Evolutionary conservation across 1,140 invertebrate genomes (phyloP).

Genomic region (Atta colombica): DNA sequence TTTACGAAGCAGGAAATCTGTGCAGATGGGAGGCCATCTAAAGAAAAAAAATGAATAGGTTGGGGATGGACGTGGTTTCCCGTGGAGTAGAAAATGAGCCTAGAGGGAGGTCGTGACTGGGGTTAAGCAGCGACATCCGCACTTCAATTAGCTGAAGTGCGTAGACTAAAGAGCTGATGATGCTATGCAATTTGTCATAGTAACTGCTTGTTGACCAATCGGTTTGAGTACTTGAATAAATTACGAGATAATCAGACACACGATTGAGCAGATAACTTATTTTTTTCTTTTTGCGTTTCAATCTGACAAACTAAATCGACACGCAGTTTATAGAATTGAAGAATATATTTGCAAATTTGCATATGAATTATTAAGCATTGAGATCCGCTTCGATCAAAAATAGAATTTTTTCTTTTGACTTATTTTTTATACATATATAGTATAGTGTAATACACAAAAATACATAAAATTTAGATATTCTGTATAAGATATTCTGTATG

Average conservation of each 20-base stretch:
- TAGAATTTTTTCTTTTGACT: no score
- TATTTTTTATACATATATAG: not conserved
- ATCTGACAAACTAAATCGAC: no score
- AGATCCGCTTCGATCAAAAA: no score
- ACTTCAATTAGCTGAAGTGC: conserved; percentile 85
- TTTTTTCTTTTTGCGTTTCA: not conserved
- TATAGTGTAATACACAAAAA: not conserved
- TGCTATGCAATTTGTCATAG: conserved; percentile 71
- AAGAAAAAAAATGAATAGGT: conserved; percentile 13
- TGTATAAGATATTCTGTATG: not conserved
- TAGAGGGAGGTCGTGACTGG: conserved; percentile 23
- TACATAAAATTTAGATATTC: not conserved
- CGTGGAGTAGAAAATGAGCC: conserved; percentile 12
- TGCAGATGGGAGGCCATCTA: conserved; percentile 79
- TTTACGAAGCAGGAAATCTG: conserved; percentile 84
- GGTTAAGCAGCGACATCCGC: conserved; percentile 78
- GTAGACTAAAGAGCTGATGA: conserved; percentile 73
- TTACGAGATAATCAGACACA: not conserved
- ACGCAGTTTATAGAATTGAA: no score
- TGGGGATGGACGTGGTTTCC: not conserved
- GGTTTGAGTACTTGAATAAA: not conserved
- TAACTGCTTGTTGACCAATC: conserved; percentile 66
- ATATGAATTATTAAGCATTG: no score
- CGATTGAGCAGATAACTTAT: not conserved
- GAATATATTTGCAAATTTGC: no score